Conservation (phyloP, 2,888 invertebrate species). For the Nasonia oneida region DNA sequence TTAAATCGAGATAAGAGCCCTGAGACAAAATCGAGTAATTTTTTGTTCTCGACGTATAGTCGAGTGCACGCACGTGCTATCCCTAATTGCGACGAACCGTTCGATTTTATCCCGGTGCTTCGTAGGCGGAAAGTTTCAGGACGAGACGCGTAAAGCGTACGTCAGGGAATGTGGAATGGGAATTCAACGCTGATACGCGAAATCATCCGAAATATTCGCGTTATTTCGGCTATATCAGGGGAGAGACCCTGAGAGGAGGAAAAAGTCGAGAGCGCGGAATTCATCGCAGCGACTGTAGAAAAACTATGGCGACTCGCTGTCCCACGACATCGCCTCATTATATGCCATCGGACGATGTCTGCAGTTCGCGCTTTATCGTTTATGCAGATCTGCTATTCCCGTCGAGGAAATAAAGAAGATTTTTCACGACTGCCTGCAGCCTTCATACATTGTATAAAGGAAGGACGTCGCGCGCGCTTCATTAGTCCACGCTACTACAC, state of each 20-base stretch:
- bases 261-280: background rate
- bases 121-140: background rate
- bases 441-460: background rate
- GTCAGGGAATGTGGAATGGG: background rate
- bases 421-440: background rate
- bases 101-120: background rate
- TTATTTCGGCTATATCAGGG: background rate
- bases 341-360: background rate
- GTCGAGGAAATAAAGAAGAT: no score
- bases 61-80: background rate
- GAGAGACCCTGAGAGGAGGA: background rate
- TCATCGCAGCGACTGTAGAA: background rate
- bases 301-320: background rate
- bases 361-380: conserved; percentile 18
- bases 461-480: background rate
- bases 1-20: conserved; percentile 50
- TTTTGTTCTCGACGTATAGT: background rate
- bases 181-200: background rate
- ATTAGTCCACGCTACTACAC: background rate
- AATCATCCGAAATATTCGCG: background rate
- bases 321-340: background rate
- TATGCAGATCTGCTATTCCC: background rate
- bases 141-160: background rate
- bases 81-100: background rate
- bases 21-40: background rate